Conservation (phyloP, 2,888 invertebrate species). For the Eupithecia dodoneata region DNA sequence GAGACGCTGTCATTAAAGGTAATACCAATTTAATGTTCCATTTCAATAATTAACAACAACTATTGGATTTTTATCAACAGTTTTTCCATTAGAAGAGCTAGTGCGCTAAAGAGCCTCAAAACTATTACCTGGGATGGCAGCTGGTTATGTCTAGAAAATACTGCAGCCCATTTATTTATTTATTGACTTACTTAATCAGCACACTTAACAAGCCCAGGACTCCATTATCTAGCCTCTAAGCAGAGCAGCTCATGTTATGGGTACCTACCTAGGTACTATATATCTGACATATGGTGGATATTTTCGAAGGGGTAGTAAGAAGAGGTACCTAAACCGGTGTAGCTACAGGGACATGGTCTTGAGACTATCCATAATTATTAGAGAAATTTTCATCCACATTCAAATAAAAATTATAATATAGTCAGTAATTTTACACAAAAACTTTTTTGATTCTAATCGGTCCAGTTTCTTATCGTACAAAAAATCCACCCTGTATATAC, state of each 20-base stretch:
- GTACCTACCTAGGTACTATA: no score
- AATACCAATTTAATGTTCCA: not conserved
- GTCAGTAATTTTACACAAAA: no score
- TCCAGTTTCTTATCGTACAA: no score
- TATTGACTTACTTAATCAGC: not conserved
- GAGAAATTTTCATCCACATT: no score
- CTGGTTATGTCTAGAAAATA: not conserved
- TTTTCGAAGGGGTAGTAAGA: no score
- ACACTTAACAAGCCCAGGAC: not conserved
- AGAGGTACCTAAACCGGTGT: no score
- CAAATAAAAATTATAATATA: no score
- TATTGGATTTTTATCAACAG: not conserved
- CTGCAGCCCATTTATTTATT: not conserved
- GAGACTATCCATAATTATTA: no score
- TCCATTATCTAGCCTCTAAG: not conserved
- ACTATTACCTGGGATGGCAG: not conserved
- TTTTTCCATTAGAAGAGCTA: not conserved
- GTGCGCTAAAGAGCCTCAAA: not conserved
- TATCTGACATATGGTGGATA: no score
- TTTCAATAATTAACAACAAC: not conserved
- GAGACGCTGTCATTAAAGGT: slow-evolving; percentile 98
- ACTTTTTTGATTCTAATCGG: no score
- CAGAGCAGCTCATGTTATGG: no score
- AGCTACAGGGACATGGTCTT: no score
- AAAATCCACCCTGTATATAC: not conserved